Evolutionary conservation across 2,113 vertebrate genomes (phyloP), one percentile per base, ranked within the genome.

Genomic region (Pica pica): DNA sequence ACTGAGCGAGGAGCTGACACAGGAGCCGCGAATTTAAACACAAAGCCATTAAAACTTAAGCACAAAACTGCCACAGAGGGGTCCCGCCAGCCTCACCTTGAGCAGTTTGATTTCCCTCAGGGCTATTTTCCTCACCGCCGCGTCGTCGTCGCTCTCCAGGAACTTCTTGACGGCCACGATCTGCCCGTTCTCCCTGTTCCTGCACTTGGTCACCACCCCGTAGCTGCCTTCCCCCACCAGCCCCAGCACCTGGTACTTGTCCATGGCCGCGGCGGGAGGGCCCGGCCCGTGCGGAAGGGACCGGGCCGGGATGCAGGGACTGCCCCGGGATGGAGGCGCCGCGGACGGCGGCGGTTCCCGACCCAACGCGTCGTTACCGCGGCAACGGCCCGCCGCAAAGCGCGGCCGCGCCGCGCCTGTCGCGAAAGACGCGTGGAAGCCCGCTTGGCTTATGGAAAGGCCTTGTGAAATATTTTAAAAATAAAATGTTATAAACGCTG

Each of bases 101-200:
- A 98, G 95, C 94, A 98, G 93, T 50, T 98, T 98, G 91, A 98
- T 97, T 33, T 98, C 98, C 92, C 97, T 71, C 95, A 97, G 87
- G 20, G 98, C 97, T 73, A 99, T 99, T 92, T 99, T 99, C 97
- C 98, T 98, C 96, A 99, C 98, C 42, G 95, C 96, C 92, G 98
- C 97, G 83, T 99, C 98, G n/a, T 98, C 98, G 24, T 99, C 98
- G 6, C 98, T 98, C 78, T 99, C 98, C 97, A 98, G 71, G 90
- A 99, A 99, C 90, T 98, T 99, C 97, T 99, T 99, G 63, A 99
- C 98, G 57, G 99, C 99, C 22, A 99, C 98, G 24, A 99, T 97
- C 52, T 97, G 98, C 20, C 99, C 98, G 24, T 35, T 98, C 74
- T 98, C 98, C 65, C 97, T 97, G 92, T 99, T 98, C 4, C 98